Conservation (phyloP, 2,888 invertebrate genomes). For the Eurytoma adleriae region DNA sequence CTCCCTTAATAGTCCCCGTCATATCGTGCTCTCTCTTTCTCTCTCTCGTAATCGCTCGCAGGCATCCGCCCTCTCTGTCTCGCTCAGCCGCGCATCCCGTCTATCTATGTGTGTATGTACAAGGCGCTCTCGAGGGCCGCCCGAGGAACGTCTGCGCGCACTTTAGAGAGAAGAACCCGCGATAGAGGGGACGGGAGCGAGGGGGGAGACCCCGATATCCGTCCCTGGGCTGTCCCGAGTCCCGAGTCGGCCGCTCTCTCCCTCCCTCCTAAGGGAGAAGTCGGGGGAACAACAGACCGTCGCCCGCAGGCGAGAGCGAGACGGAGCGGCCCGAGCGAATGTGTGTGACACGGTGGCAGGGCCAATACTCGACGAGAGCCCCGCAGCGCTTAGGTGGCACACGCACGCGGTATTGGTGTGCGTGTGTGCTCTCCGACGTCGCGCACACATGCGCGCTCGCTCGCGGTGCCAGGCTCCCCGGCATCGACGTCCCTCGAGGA, state of each 20-base stretch:
- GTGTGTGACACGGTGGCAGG: slow-evolving; percentile 48
- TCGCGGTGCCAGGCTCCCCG: slow-evolving; percentile 5
- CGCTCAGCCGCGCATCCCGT: slow-evolving; percentile 7
- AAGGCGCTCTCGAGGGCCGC: slow-evolving; percentile 6
- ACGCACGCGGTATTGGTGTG: not conserved
- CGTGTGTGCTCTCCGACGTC: slow-evolving; percentile 13
- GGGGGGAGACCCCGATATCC: slow-evolving; percentile 45
- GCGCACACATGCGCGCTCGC: not conserved
- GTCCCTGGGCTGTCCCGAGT: slow-evolving; percentile 45
- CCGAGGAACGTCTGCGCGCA: slow-evolving; percentile 40
- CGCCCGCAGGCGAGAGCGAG: slow-evolving; percentile 22
- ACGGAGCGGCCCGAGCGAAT: not conserved
- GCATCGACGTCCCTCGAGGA: slow-evolving; percentile 48
- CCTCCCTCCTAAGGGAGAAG: not conserved
- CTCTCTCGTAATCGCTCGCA: slow-evolving; percentile 45
- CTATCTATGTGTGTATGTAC: slow-evolving; percentile 8
- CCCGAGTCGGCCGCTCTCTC: not conserved
- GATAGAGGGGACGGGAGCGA: not conserved
- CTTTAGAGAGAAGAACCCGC: slow-evolving; percentile 31
- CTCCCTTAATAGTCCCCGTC: slow-evolving; percentile 48
- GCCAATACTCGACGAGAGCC: slow-evolving; percentile 50
- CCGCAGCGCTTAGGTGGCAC: not conserved
- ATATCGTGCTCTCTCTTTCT: slow-evolving; percentile 33
- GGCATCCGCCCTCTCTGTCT: slow-evolving; percentile 3
- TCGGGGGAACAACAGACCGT: slow-evolving; percentile 1